phyloP scores from a whole-genome alignment of 2,113 vertebrate genomes.

The Neotragus pygmaeus region DNA sequence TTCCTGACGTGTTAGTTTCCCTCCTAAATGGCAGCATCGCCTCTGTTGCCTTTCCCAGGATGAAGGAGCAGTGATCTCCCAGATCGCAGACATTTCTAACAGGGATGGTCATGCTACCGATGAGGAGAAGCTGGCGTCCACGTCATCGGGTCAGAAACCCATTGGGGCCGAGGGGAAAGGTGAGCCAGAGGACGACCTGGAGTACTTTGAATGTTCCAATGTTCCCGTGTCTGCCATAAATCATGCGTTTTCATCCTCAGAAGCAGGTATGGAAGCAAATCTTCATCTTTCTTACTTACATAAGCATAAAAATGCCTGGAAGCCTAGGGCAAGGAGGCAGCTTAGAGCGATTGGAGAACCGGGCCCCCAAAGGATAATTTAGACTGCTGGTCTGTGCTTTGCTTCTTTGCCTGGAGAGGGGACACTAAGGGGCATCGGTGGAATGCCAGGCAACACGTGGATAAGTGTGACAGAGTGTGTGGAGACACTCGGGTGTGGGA shows the following conservation, averaged over 20 bases:
- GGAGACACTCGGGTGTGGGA: background rate
- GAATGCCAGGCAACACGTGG: background rate
- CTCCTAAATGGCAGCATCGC: background rate
- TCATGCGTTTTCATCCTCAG: conserved; percentile 67
- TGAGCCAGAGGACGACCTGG: conserved; percentile 81
- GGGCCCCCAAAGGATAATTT: background rate
- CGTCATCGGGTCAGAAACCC: conserved; percentile 77
- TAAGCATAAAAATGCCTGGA: background rate
- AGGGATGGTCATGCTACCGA: conserved; percentile 91
- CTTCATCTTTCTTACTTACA: conserved; percentile 35
- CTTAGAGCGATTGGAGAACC: background rate
- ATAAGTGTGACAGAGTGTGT: background rate
- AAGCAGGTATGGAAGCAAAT: conserved; percentile 78
- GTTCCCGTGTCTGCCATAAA: conserved; percentile 66
- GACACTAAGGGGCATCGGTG: background rate
- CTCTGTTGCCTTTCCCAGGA: conserved; percentile 74
- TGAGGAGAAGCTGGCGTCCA: conserved; percentile 95
- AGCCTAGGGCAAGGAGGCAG: accelerated
- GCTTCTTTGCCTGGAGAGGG: background rate
- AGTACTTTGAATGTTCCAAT: conserved; percentile 82
- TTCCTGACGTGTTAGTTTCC: background rate
- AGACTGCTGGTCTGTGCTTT: background rate
- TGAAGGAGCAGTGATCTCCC: conserved; percentile 79
- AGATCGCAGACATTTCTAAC: conserved; percentile 82
- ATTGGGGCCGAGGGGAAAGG: conserved; percentile 75